Percentiles rank a stretch among this genome's conserved stretches.
phyloP scores from a whole-genome alignment of 30 jellyfish, hydroid and myxozoan species.

The Pseudorhiza aurosa region DNA sequence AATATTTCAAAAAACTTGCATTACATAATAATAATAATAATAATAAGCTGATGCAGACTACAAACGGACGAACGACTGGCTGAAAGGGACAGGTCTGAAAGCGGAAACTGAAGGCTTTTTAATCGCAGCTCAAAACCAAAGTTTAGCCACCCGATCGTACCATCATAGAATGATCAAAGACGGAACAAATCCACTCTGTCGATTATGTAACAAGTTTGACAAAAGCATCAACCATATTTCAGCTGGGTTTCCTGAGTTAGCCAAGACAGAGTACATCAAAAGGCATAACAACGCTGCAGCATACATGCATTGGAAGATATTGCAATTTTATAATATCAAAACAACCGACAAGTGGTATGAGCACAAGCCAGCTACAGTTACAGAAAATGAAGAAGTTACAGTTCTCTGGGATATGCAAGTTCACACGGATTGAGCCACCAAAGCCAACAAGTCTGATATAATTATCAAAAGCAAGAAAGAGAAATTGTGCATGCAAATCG shows the following conservation, averaged over 20 bases:
- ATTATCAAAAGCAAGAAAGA: conserved; percentile 3
- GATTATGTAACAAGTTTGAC: neutral
- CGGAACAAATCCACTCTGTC: conserved; percentile 17
- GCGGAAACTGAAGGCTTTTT: conserved; percentile 13
- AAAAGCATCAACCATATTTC: conserved; percentile 5
- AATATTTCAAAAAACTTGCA: no score
- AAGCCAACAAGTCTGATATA: conserved; percentile 4
- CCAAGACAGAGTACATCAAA: conserved; percentile 19
- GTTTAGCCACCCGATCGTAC: conserved; percentile 17
- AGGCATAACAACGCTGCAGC: conserved; percentile 25
- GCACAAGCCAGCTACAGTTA: conserved; percentile 11
- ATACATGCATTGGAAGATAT: conserved; percentile 6
- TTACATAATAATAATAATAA: no score
- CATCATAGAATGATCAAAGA: conserved; percentile 17
- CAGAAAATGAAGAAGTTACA: conserved; percentile 5
- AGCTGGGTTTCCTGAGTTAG: conserved; percentile 15
- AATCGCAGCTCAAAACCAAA: conserved; percentile 31
- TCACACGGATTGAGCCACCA: conserved; percentile 7
- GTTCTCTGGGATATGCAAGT: conserved; percentile 22
- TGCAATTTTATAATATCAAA: neutral
- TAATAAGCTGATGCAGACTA: no score
- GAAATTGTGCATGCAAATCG: conserved; percentile 1
- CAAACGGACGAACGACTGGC: no score
- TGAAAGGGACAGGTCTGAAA: neutral
- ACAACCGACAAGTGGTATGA: conserved; percentile 15